These are phyloP conservation scores for Adelphocoris suturalis DNA, from an alignment of 2,888 invertebrate species.

Conservation along the genomic window DNA sequence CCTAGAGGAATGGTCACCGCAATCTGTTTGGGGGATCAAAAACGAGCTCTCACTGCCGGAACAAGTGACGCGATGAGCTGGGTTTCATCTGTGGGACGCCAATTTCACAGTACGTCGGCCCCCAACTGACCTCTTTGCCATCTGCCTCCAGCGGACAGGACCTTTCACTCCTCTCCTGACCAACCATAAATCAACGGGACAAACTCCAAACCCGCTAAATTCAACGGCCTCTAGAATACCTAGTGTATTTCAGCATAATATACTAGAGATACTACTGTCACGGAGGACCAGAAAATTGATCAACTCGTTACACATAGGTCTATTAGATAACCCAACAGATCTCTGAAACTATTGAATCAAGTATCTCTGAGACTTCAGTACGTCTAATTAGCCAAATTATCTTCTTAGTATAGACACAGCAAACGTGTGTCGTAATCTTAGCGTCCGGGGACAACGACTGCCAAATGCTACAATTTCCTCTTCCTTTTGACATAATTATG, in stretches of 20 bases:
- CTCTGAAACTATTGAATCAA: no score
- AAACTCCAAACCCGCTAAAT: background rate
- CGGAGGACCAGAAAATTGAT: no score
- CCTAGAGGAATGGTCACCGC: slow-evolving; percentile 2
- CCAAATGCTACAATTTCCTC: no score
- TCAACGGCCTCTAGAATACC: background rate
- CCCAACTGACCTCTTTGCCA: slow-evolving; percentile 23
- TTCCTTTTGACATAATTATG: no score
- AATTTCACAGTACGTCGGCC: slow-evolving; percentile 30
- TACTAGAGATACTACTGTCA: no score
- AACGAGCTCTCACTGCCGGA: slow-evolving; percentile 18
- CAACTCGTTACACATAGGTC: no score
- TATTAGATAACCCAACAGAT: no score
- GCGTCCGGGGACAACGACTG: no score
- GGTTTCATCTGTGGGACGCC: slow-evolving; percentile 25
- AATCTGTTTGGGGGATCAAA: slow-evolving; percentile 24
- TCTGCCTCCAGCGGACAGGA: background rate
- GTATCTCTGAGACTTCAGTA: no score
- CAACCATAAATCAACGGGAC: background rate
- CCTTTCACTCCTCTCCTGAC: background rate
- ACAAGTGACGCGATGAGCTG: slow-evolving; percentile 27
- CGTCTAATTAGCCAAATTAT: no score
- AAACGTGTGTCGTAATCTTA: no score
- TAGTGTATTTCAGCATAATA: background rate
- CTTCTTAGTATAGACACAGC: no score